Evolutionary conservation across 2,888 invertebrate genomes (phyloP).

Genomic region (Bugulina stolonifera): DNA sequence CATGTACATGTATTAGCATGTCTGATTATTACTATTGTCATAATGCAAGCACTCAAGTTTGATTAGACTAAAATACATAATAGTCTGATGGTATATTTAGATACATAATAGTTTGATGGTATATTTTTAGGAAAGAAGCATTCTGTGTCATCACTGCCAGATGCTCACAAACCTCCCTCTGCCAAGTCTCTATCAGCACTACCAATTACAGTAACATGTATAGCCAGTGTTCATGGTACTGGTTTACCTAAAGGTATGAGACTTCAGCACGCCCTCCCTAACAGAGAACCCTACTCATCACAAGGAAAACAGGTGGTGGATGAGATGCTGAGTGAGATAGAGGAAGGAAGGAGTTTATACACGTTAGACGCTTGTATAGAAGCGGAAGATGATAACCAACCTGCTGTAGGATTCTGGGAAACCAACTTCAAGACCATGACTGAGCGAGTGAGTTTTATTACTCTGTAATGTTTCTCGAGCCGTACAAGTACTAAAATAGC

Average conservation of each 20-base stretch:
- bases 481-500: too few relatives aligned
- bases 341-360: conserved; percentile 1
- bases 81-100: too few relatives aligned
- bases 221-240: conserved; percentile 9
- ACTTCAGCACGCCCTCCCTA: conserved; percentile 24
- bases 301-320: conserved; percentile 3
- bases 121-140: too few relatives aligned
- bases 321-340: conserved; percentile 15
- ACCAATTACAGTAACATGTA: neutral
- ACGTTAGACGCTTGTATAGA: conserved; percentile 10
- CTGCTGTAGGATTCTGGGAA: conserved; percentile 2
- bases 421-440: neutral
- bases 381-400: neutral
- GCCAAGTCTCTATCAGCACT: neutral
- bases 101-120: too few relatives aligned
- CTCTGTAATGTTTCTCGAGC: too few relatives aligned
- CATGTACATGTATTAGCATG: too few relatives aligned
- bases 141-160: too few relatives aligned
- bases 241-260: conserved; percentile 24
- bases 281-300: conserved; percentile 23
- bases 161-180: conserved; percentile 8
- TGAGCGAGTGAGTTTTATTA: neutral
- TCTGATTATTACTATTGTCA: too few relatives aligned
- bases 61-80: too few relatives aligned
- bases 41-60: too few relatives aligned